phyloP scores from a whole-genome alignment of 2,888 invertebrate species.

The Cenopis cana region DNA sequence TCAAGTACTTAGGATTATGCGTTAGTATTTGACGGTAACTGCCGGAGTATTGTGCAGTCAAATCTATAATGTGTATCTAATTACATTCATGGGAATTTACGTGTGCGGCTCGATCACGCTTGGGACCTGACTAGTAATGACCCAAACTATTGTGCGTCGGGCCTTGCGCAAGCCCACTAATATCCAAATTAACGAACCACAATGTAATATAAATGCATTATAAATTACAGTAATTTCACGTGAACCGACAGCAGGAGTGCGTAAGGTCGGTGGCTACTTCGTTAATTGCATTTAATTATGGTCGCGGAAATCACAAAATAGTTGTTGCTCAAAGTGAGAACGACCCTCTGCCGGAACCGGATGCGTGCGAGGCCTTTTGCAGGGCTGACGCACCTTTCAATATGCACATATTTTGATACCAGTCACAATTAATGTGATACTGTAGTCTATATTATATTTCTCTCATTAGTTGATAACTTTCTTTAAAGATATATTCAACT shows the following conservation, averaged over 20 bases:
- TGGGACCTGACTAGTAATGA: constrained; percentile 26
- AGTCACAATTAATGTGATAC: constrained; percentile 6
- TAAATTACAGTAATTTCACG: constrained; percentile 45
- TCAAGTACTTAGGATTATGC: constrained; percentile 1
- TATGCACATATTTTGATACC: constrained; percentile 40
- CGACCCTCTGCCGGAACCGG: constrained; percentile 77
- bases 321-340: constrained; percentile 75
- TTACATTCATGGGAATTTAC: constrained; percentile 37
- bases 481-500: too few relatives aligned
- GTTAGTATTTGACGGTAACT: constrained; percentile 15
- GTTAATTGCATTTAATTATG: constrained; percentile 63
- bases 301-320: constrained; percentile 72
- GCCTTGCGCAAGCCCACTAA: constrained; percentile 35
- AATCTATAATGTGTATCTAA: constrained; percentile 33
- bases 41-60: constrained; percentile 22
- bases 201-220: constrained; percentile 58
- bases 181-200: constrained; percentile 54
- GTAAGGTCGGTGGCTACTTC: constrained; percentile 57
- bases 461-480: too few relatives aligned
- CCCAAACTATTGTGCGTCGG: constrained; percentile 31
- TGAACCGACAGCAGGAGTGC: constrained; percentile 27
- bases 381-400: constrained; percentile 54
- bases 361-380: constrained; percentile 69
- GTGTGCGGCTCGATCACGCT: constrained; percentile 28
- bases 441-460: neutral